phyloP scores from a whole-genome alignment of 2,797 vertebrate species.

The Orientallactaga sibirica region DNA sequence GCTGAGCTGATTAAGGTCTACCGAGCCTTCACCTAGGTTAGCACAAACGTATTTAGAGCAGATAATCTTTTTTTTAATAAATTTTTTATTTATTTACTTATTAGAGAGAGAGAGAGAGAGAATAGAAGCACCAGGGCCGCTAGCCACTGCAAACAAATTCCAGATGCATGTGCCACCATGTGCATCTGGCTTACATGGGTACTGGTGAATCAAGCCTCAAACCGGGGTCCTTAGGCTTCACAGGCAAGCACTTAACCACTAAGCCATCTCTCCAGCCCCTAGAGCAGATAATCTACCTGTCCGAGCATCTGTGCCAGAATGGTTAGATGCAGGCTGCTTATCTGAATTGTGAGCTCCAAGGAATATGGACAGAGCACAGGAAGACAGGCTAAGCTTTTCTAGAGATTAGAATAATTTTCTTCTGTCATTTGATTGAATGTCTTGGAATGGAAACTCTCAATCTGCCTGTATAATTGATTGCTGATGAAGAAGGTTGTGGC shows the following conservation, averaged over 20 bases:
- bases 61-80: too few species aligned
- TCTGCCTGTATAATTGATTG: background rate
- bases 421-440: background rate
- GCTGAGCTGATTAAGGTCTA: background rate
- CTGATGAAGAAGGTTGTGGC: background rate
- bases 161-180: too few species aligned
- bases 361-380: background rate
- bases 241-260: too few species aligned
- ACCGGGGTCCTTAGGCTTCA: too few species aligned
- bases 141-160: too few species aligned
- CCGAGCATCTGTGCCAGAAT: background rate
- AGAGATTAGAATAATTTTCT: background rate
- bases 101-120: too few species aligned
- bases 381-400: background rate
- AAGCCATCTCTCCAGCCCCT: too few species aligned
- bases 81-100: too few species aligned
- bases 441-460: background rate
- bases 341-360: background rate
- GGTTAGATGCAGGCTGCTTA: background rate
- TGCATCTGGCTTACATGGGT: too few species aligned
- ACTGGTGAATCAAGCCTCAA: too few species aligned
- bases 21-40: background rate
- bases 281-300: background rate
- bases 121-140: too few species aligned
- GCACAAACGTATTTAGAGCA: accelerated